Evolutionary conservation across 1,140 invertebrate genomes (phyloP).

Genomic region (Heliconius nattereri): DNA sequence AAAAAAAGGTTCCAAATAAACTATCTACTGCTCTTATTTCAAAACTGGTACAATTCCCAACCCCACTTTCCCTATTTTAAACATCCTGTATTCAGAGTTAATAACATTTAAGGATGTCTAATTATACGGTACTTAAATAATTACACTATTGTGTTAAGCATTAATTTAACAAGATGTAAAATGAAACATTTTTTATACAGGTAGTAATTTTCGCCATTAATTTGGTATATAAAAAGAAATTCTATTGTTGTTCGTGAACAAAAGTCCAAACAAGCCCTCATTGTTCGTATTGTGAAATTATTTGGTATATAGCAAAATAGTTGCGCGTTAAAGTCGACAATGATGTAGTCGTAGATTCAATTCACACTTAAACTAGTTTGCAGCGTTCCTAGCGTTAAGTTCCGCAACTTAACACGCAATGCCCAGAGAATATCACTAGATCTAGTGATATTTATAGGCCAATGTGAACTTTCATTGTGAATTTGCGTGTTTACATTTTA

Average conservation of each 20-base stretch:
- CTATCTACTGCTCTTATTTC: neutral
- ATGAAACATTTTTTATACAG: slow-evolving; percentile 5
- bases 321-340: neutral
- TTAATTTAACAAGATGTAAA: slow-evolving; percentile 8
- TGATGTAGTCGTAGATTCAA: neutral
- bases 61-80: neutral
- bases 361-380: too few species aligned
- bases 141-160: slow-evolving; percentile 9
- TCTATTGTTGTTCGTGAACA: slow-evolving; percentile 5
- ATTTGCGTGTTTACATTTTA: too few species aligned
- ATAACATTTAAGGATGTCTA: neutral
- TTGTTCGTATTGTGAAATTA: neutral
- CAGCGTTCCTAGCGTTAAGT: too few species aligned
- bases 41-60: neutral
- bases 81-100: neutral
- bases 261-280: slow-evolving; percentile 5
- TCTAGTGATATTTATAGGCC: too few species aligned
- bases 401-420: too few species aligned
- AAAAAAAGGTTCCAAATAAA: neutral
- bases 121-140: slow-evolving; percentile 14
- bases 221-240: slow-evolving; percentile 14
- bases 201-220: slow-evolving; percentile 7
- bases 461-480: too few species aligned
- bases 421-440: too few species aligned
- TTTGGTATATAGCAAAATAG: neutral